Conservation (phyloP, 1,140 invertebrate genomes). For the Zaprionus kolodkinae region DNA sequence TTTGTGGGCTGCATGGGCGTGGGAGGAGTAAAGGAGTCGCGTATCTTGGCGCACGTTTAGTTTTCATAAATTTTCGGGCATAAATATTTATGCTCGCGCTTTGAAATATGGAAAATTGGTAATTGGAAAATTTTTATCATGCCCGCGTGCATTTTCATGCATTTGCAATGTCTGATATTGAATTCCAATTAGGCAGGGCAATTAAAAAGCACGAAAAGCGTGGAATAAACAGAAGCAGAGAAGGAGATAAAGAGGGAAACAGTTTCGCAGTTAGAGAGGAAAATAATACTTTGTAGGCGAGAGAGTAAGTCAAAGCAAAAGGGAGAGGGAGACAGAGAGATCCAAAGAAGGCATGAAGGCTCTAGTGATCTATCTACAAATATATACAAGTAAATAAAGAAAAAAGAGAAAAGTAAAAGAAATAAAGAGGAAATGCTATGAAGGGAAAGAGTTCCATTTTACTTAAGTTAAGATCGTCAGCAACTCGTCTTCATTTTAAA, state of each 20-base stretch:
- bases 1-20: not conserved
- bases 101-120: constrained; percentile 80
- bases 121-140: constrained; percentile 82
- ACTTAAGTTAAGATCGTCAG: not conserved
- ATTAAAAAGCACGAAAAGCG: constrained; percentile 52
- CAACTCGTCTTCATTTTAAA: not conserved
- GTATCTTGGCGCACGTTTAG: constrained; percentile 72
- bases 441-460: not conserved
- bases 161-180: constrained; percentile 64
- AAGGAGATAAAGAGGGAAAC: not conserved
- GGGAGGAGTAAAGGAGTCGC: not conserved
- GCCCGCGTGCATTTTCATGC: constrained; percentile 44
- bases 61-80: constrained; percentile 78
- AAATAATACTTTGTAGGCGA: too few relatives aligned
- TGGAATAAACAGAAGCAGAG: not conserved
- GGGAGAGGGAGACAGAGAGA: not conserved
- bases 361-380: too few relatives aligned
- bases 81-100: constrained; percentile 75
- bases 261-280: too few relatives aligned
- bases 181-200: constrained; percentile 75
- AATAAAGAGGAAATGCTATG: not conserved
- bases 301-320: not conserved
- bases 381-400: not conserved
- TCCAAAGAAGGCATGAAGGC: not conserved
- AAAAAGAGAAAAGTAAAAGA: not conserved